Percentiles rank a stretch among this genome's conserved stretches.
phyloP scores from a whole-genome alignment of 2,797 vertebrate species.

The Etheostoma nigrum region DNA sequence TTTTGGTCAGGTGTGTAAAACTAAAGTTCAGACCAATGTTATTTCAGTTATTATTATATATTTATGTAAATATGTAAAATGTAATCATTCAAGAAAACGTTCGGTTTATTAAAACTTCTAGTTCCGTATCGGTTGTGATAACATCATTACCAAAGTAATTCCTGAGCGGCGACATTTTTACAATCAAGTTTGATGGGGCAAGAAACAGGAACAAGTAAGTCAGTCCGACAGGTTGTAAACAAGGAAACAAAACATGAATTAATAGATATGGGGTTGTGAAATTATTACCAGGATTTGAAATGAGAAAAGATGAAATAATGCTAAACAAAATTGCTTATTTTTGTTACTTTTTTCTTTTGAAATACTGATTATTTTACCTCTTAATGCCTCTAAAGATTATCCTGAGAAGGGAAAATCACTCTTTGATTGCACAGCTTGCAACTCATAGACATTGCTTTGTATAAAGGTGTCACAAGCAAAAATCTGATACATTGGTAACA shows the following conservation, averaged over 20 bases:
- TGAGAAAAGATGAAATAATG: neutral
- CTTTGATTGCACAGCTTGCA: neutral
- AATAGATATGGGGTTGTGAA: neutral
- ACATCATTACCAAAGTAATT: neutral
- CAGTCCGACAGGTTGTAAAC: neutral
- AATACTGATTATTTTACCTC: too few species aligned
- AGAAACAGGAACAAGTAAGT: neutral
- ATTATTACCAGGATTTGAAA: neutral
- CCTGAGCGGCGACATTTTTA: neutral
- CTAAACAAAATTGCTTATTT: neutral
- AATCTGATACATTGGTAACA: neutral
- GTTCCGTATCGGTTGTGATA: neutral
- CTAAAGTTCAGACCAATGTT: slow-evolving; percentile 8
- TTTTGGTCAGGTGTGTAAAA: slow-evolving; percentile 36
- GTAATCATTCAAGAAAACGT: neutral
- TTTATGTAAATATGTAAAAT: too few species aligned
- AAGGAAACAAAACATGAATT: neutral
- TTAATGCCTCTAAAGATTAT: neutral
- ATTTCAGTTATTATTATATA: neutral
- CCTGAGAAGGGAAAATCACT: neutral
- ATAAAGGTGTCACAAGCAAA: neutral
- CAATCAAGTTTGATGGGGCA: neutral
- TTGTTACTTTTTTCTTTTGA: neutral
- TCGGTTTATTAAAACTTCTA: neutral
- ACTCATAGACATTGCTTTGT: neutral